phyloP scores from a whole-genome alignment of 2,888 invertebrate species.

The Malacosoma neustria region DNA sequence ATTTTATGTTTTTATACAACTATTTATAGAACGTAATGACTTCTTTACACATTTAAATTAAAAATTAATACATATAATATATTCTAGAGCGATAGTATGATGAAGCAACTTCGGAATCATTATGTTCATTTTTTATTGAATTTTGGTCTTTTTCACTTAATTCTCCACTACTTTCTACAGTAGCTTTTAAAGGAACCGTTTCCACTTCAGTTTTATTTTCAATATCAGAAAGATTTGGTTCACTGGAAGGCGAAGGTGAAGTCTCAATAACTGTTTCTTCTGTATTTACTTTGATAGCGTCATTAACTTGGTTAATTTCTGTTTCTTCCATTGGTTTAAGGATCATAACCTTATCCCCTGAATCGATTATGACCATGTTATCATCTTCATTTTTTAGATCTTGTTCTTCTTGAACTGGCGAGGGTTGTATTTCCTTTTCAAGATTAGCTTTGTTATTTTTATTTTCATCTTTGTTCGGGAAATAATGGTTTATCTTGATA shows the following conservation, averaged over 20 bases:
- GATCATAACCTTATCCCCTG: slow-evolving; percentile 21
- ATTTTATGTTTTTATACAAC: no score
- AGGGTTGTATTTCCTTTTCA: slow-evolving; percentile 19
- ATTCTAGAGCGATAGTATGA: slow-evolving; percentile 53
- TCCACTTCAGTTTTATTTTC: neutral
- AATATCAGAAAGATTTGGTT: neutral
- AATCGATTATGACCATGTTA: slow-evolving; percentile 17
- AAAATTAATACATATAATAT: slow-evolving; percentile 38
- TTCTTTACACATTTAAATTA: neutral
- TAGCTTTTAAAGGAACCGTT: neutral
- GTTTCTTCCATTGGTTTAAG: slow-evolving; percentile 19
- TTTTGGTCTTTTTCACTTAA: slow-evolving; percentile 10
- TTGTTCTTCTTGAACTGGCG: slow-evolving; percentile 30
- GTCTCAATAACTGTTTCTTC: neutral
- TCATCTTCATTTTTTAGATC: slow-evolving; percentile 17
- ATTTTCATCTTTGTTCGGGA: slow-evolving; percentile 41
- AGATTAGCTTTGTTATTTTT: slow-evolving; percentile 12
- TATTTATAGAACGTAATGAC: neutral
- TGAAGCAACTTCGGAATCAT: slow-evolving; percentile 57
- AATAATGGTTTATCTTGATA: slow-evolving; percentile 55
- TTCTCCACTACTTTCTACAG: no score
- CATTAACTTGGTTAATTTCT: slow-evolving; percentile 10
- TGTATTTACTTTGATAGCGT: slow-evolving; percentile 7
- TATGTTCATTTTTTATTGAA: slow-evolving; percentile 21
- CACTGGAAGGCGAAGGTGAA: neutral